Evolutionary conservation across 2,113 vertebrate species (phyloP), one percentile per base, ranked within the genome.

Genomic region (Tauraco erythrolophus): DNA sequence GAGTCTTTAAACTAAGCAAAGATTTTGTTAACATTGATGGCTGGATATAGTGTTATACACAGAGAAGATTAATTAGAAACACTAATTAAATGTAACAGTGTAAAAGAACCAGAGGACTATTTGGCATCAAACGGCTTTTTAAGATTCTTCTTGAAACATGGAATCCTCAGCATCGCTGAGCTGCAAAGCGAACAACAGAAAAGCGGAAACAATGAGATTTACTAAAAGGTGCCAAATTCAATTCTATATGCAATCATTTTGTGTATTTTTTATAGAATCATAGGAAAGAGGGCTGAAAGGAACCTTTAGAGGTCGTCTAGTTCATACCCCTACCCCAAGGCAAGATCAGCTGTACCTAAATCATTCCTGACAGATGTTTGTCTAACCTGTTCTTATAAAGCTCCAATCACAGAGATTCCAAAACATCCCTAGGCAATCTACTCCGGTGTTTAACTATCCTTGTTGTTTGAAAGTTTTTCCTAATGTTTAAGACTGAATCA

Each of bases 1-100:
- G 58, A 97, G 69, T 97, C 95, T 93, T 95, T 94, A 79, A 97
- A 97, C 92, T 94, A 96, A 96, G 95, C 61, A 97, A 97, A 97
- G 72, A 46, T 97, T 97, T 98, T 98, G 97, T 97, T 98, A 97
- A 97, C 95, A 94, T 81, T 91, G 94, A 97, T 97, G 85, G 95
- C 94, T 95, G 84, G 95, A 87, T 91, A 92, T 92, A 85, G 94
- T 84, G 58, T 92, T 95, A 96, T 97, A 93, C 82, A 79, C 77
- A 88, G 70, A 96, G 84, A 97, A 97, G 97, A 97, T 95, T 97
- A 97, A 98, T 98, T 96, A 92, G 96, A 95, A 96, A 96, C 82
- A 69, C 70, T 97, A 95, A 98, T 98, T 97, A 97, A 95, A 97
- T 74, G 94, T 92, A 98, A 58, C 96, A 92, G 39, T 79, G 76